Base-by-base conservation (phyloP, 1,140 invertebrate species). In the Hormaphis cornu region DNA sequence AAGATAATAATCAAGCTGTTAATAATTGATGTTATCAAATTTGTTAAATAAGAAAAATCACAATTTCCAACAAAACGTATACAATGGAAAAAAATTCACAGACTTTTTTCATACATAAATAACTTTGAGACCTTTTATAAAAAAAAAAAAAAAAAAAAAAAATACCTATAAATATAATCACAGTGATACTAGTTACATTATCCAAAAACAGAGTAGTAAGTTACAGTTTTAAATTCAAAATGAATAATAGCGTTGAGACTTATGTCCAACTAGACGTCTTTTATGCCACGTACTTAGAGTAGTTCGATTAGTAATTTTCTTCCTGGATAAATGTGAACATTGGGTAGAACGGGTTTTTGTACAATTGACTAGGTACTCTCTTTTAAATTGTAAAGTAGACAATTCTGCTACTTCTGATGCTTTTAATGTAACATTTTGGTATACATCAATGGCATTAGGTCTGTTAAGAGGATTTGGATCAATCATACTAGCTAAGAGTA, bases 241-340 rank as follows among this genome's bases (percentile, higher is more conserved):
- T 30, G 59, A 63, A 63, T 42, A 63, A n/a, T 63, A 48, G 4
- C 59, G 59, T 46, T 63, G 44, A 2, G 59, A 63, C 28, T 63
- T 63, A 28, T 63, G 42, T 30, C 59, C 59, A 33, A 63, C 59
- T 20, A 63, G 18, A 16, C 59, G 40, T 10, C 59, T 48, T 2
- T 63, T 63, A 30, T 63, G 59, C 59, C 37, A 63, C 12, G 59
- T 48, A 35, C 40, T 63, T 30, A 63, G 30, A 14, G 59, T 26
- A 16, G 16, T 14, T 48, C 59, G 42, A 22, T 48, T 46, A 20
- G 35, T 18, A 22, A 7, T 22, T 33, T 6, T 46, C 9, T 22
- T 33, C n/a, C 16, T 40, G 20, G 59, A n/a, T n/a, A n/a, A n/a
- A n/a, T n/a, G 12, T 3, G 28, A 48, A 63, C 59, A 63, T 63